phyloP scores from a whole-genome alignment of 64 coral and sea anemone genomes.

The Acropora yongei region DNA sequence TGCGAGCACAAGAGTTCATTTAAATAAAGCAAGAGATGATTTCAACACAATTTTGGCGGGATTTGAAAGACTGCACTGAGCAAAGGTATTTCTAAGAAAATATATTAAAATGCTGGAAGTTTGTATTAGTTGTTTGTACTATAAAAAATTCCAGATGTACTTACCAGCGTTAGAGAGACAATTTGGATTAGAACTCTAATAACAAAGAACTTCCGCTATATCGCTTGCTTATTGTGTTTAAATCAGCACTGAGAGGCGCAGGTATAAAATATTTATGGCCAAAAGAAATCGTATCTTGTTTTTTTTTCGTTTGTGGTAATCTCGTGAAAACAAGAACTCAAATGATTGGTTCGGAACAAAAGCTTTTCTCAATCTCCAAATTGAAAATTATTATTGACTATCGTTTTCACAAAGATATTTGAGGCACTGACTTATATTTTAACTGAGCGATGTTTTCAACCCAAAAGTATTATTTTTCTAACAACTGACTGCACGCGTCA shows the following conservation, averaged over 20 bases:
- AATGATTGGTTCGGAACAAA: not conserved
- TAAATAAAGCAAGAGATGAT: not conserved
- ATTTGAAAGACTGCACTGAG: not conserved
- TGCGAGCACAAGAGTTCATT: no score
- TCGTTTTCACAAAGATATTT: not conserved
- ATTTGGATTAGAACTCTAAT: not conserved
- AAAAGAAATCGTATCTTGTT: slow-evolving; percentile 2
- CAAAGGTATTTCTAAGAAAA: not conserved
- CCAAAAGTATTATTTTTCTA: no score
- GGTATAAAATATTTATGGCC: slow-evolving; percentile 8
- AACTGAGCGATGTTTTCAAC: no score
- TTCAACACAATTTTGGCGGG: not conserved
- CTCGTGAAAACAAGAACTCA: not conserved
- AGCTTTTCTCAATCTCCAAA: not conserved
- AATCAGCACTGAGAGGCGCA: not conserved
- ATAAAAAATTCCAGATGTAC: not conserved
- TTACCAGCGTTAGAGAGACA: not conserved
- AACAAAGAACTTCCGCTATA: not conserved
- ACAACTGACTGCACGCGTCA: no score
- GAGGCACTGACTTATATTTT: not conserved
- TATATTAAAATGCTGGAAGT: not conserved
- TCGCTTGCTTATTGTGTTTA: slow-evolving; percentile 2
- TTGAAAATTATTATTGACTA: not conserved
- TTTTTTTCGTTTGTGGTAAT: not conserved
- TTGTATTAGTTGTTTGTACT: not conserved